Evolutionary conservation across 1,140 invertebrate species (phyloP).

Genomic region (Neuroterus valhalla): DNA sequence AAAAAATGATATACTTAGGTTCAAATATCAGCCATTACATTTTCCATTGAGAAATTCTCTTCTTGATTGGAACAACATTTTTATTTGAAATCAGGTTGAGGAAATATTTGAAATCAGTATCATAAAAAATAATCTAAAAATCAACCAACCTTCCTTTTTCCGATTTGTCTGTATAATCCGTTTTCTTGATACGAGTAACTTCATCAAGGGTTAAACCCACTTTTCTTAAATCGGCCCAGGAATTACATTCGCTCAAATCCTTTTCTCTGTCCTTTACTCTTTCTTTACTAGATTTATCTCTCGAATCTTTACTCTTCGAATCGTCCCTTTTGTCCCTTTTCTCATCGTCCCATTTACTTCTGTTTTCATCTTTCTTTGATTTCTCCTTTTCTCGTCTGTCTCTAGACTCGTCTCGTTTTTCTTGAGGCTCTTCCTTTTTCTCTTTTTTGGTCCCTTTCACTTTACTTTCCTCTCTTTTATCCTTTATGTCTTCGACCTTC

Average conservation of each 20-base stretch:
- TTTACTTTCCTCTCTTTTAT: constrained; percentile 39
- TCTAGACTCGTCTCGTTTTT: constrained; percentile 27
- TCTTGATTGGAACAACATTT: too few relatives aligned
- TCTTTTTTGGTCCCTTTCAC: constrained; percentile 36
- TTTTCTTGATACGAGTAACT: constrained; percentile 52
- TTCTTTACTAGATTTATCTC: constrained; percentile 47
- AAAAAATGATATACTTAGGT: too few relatives aligned
- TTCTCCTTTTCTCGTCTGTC: constrained; percentile 29
- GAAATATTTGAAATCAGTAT: too few relatives aligned
- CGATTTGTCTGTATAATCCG: constrained; percentile 53
- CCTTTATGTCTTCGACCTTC: constrained; percentile 32
- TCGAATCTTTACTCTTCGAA: constrained; percentile 45
- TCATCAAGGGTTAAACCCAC: constrained; percentile 60
- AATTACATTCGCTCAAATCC: constrained; percentile 52
- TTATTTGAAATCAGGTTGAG: too few relatives aligned
- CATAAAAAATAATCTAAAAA: constrained; percentile 33
- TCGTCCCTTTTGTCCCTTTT: constrained; percentile 49
- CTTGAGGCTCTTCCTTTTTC: not conserved
- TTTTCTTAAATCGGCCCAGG: constrained; percentile 65
- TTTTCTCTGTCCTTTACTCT: constrained; percentile 59
- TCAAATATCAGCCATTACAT: too few relatives aligned
- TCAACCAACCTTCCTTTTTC: constrained; percentile 55
- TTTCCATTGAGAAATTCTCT: too few relatives aligned
- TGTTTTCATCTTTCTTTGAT: constrained; percentile 32
- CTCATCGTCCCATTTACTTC: constrained; percentile 33